Evolutionary conservation across 2,113 vertebrate genomes (phyloP).

Genomic region (Vidua macroura): DNA sequence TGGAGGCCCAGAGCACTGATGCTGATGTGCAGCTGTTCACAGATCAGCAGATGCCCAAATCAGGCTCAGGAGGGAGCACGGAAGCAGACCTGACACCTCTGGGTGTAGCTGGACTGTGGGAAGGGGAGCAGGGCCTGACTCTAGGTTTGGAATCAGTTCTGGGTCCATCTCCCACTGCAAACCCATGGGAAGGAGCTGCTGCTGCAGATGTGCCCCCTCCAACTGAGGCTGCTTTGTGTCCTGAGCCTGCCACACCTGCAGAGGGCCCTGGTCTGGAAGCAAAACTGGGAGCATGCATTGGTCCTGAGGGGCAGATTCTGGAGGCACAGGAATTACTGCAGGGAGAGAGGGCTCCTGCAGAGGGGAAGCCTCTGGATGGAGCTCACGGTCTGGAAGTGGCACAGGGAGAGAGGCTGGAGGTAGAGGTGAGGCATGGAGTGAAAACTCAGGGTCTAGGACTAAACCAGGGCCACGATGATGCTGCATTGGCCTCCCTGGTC

Average conservation of each 20-base stretch:
- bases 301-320: neutral
- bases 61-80: accelerated
- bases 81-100: neutral
- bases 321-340: neutral
- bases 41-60: neutral
- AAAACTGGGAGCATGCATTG: neutral
- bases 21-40: accelerated
- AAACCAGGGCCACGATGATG: neutral
- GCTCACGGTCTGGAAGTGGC: neutral
- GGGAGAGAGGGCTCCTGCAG: neutral
- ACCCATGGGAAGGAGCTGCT: accelerated
- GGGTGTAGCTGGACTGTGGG: neutral
- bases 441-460: neutral
- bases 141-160: neutral
- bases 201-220: neutral
- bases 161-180: accelerated
- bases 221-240: no score
- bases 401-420: neutral
- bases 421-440: accelerated
- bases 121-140: neutral
- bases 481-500: neutral
- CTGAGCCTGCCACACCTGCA: neutral
- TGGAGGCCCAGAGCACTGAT: neutral
- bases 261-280: neutral
- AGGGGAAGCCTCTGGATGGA: neutral